Evolutionary conservation across 2,113 vertebrate species (phyloP).

Genomic region (Xiphophorus maculatus): DNA sequence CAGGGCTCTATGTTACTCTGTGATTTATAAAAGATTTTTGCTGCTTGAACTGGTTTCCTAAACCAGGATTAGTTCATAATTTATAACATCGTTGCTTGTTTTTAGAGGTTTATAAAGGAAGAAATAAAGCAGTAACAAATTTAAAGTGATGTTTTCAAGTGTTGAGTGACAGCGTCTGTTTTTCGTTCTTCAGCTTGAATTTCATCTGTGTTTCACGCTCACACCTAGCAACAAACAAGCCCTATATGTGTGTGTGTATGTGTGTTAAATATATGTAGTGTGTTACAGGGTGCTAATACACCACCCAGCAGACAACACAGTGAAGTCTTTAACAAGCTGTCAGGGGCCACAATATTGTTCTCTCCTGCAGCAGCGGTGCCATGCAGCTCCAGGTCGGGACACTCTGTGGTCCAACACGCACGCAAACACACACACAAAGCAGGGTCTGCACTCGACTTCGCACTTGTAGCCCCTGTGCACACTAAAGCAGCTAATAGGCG

Average conservation of each 20-base stretch:
- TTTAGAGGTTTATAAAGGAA: background rate
- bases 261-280: conserved; percentile 30
- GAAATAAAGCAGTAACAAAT: background rate
- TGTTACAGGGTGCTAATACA: conserved; percentile 39
- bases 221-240: conserved; percentile 12
- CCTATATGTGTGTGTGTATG: conserved; percentile 2
- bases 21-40: too few species aligned
- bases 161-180: background rate
- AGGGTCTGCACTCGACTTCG: conserved; percentile 35
- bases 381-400: conserved; percentile 65
- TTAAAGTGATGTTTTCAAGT: background rate
- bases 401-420: conserved; percentile 30
- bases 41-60: too few species aligned
- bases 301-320: conserved; percentile 50
- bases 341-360: conserved; percentile 69
- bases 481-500: conserved; percentile 66
- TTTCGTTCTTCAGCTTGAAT: background rate
- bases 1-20: too few species aligned
- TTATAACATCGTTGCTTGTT: too few species aligned
- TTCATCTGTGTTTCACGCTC: background rate
- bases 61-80: too few species aligned
- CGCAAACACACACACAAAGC: conserved; percentile 19
- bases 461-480: conserved; percentile 48
- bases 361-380: conserved; percentile 43
- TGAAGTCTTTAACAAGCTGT: conserved; percentile 78